Conservation (phyloP, 1,140 invertebrate genomes). For the Drosophila lacteicornis region DNA sequence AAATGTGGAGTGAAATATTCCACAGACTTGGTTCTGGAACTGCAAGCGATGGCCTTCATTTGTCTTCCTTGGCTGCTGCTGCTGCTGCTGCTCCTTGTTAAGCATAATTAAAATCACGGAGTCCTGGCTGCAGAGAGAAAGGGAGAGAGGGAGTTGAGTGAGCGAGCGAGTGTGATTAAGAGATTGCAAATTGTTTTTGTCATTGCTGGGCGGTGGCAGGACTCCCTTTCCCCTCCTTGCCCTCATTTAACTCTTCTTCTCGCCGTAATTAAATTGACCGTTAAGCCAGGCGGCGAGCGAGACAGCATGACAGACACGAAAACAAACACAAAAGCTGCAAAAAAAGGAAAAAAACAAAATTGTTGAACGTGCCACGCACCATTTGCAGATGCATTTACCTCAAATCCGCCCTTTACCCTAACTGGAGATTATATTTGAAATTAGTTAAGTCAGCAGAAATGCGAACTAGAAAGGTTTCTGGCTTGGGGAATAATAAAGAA, state of each 20-base stretch:
- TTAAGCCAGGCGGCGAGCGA: conserved; percentile 15
- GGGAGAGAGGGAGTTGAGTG: conserved; percentile 1
- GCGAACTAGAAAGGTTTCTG: no score
- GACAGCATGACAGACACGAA: conserved; percentile 25
- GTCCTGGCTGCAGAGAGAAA: conserved; percentile 1
- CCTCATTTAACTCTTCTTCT: conserved; percentile 30
- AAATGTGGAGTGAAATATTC: conserved; percentile 11
- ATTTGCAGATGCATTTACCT: conserved; percentile 57
- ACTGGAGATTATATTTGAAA: not conserved
- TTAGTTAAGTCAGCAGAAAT: not conserved
- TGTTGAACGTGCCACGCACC: conserved; percentile 48
- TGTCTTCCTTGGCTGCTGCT: conserved; percentile 29
- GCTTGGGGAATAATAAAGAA: no score
- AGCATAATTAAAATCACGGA: conserved; percentile 66
- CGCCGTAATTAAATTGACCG: conserved; percentile 34
- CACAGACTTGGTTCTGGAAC: conserved; percentile 1
- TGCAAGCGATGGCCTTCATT: conserved; percentile 32
- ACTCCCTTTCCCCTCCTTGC: not conserved
- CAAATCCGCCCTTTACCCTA: not conserved
- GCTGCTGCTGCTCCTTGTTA: conserved; percentile 26
- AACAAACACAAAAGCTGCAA: conserved; percentile 5
- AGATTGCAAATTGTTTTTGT: conserved; percentile 45
- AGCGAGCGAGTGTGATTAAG: conserved; percentile 37
- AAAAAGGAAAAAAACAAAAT: conserved; percentile 1
- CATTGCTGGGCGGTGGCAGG: conserved; percentile 1